These are phyloP conservation scores for Lota lota DNA, from an alignment of 2,113 vertebrate genomes.

Conservation along the genomic window DNA sequence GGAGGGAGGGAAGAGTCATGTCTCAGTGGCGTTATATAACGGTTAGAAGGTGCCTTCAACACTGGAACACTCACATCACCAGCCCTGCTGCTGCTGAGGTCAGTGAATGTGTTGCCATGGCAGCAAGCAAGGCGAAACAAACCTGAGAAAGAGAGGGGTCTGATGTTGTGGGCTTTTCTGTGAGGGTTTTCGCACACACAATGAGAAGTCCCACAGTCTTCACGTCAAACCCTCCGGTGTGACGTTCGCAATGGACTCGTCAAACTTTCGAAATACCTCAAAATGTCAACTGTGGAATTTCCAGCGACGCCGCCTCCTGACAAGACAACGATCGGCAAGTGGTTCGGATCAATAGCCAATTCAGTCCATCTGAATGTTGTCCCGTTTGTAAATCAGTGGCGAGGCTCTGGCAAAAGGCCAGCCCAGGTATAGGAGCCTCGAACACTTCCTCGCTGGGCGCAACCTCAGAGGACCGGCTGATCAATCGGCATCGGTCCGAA, in stretches of 20 bases:
- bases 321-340: slow-evolving; percentile 19
- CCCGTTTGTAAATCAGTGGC: slow-evolving; percentile 59
- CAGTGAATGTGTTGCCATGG: slow-evolving; percentile 24
- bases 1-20: slow-evolving; percentile 37
- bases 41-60: slow-evolving; percentile 14
- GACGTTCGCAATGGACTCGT: not conserved
- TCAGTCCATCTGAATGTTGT: slow-evolving; percentile 53
- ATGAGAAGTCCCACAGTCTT: no score
- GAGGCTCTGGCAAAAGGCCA: slow-evolving; percentile 50
- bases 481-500: slow-evolving; percentile 41
- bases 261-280: not conserved
- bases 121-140: slow-evolving; percentile 20
- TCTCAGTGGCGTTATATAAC: slow-evolving; percentile 32
- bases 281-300: not conserved
- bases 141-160: no score
- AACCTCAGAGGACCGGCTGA: slow-evolving; percentile 9
- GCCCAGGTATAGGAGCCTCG: slow-evolving; percentile 34
- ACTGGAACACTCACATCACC: slow-evolving; percentile 22
- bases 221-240: no score
- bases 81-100: slow-evolving; percentile 9
- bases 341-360: slow-evolving; percentile 47
- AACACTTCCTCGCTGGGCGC: slow-evolving; percentile 32
- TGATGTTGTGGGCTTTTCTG: no score
- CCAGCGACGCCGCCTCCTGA: not conserved
- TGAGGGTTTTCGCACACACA: no score